Conservation (phyloP, 2,888 invertebrate species). For the Andrena bucephala region DNA sequence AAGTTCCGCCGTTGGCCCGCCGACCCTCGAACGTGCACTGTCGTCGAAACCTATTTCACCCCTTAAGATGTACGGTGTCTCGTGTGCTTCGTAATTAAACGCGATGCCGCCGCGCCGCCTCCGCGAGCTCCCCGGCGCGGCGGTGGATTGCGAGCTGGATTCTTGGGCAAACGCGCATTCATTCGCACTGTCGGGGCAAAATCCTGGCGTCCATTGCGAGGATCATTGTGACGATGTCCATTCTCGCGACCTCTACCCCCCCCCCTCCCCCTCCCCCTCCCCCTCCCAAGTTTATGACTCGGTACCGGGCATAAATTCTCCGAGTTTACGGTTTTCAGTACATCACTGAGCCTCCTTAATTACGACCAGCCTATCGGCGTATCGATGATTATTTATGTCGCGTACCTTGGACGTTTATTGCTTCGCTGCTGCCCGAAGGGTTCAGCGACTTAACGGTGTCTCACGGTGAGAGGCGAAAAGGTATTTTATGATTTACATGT, state of each 20-base stretch:
- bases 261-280: neutral
- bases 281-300: conserved; percentile 12
- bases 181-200: neutral
- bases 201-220: neutral
- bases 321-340: conserved; percentile 64
- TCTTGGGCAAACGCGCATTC: neutral
- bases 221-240: neutral
- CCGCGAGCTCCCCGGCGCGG: neutral
- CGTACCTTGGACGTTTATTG: conserved; percentile 62
- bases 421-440: conserved; percentile 34
- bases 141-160: neutral
- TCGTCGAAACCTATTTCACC: neutral
- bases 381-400: conserved; percentile 70
- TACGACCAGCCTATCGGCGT: conserved; percentile 60
- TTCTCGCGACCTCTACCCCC: neutral
- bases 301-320: conserved; percentile 52
- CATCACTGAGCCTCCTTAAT: conserved; percentile 62
- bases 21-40: neutral
- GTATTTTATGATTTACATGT: conserved; percentile 70
- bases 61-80: neutral
- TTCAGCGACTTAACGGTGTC: conserved; percentile 62
- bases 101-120: neutral
- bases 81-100: neutral
- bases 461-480: conserved; percentile 57
- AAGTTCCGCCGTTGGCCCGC: conserved; percentile 24